Evolutionary conservation across 2,113 vertebrate species (phyloP).

Genomic region (Cyanistes caeruleus): DNA sequence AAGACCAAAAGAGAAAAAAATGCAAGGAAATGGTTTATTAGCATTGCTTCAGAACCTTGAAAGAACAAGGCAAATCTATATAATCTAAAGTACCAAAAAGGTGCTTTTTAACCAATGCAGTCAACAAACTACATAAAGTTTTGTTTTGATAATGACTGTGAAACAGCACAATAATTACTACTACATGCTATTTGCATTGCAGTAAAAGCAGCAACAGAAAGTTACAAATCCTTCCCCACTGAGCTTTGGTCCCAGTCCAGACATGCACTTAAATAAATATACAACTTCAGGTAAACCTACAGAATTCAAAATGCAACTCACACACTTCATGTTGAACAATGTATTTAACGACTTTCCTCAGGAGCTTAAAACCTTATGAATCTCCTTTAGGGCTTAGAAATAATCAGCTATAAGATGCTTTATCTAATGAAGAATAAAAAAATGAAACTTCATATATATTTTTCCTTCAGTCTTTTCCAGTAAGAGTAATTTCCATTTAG

Average conservation of each 20-base stretch:
- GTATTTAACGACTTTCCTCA: background rate
- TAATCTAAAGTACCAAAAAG: background rate
- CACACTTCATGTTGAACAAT: background rate
- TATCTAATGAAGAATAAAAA: background rate
- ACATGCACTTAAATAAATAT: background rate
- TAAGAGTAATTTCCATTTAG: slow-evolving; percentile 1
- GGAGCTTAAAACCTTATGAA: background rate
- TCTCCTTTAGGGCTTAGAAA: background rate
- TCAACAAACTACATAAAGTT: background rate
- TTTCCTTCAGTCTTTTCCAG: background rate
- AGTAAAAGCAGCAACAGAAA: background rate
- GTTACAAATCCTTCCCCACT: background rate
- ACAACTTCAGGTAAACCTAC: background rate
- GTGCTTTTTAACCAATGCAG: background rate
- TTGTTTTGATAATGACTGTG: background rate
- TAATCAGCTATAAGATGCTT: background rate
- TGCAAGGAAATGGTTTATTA: background rate
- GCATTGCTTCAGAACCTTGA: background rate
- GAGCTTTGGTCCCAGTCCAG: background rate
- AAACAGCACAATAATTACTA: background rate
- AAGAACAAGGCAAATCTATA: background rate
- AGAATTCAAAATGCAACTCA: background rate
- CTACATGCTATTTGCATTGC: background rate
- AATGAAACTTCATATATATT: background rate
- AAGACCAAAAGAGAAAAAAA: background rate